Percentiles rank a stretch among this genome's conserved stretches.
Evolutionary conservation across 2,888 invertebrate species (phyloP).

Genomic region (Plebejus anna): DNA sequence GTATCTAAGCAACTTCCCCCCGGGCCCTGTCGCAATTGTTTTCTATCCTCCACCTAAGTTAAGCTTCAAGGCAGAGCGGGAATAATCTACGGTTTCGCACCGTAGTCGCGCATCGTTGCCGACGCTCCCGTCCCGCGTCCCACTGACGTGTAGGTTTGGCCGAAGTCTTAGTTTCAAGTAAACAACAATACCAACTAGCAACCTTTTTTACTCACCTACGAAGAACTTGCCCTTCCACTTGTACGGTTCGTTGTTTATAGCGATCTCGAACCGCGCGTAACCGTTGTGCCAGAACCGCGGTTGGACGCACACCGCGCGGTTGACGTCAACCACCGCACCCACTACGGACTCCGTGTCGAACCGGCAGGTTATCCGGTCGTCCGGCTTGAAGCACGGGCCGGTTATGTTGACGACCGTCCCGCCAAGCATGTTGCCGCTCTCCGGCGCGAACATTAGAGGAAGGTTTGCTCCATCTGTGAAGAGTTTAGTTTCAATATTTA

Average conservation of each 20-base stretch:
- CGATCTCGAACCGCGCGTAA: slow-evolving; percentile 91
- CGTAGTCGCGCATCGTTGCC: too few relatives aligned
- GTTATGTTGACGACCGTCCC: slow-evolving; percentile 98
- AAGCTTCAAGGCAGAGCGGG: too few relatives aligned
- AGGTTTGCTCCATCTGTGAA: slow-evolving; percentile 87
- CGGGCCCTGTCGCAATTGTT: too few relatives aligned
- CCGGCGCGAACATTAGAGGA: slow-evolving; percentile 93
- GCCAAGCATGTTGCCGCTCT: slow-evolving; percentile 98
- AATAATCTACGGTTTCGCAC: too few relatives aligned
- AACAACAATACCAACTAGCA: background rate
- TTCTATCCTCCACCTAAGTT: too few relatives aligned
- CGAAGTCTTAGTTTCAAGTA: too few relatives aligned
- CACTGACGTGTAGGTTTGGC: too few relatives aligned
- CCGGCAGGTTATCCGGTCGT: slow-evolving; percentile 88
- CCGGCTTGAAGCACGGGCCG: slow-evolving; percentile 93
- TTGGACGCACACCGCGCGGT: slow-evolving; percentile 93
- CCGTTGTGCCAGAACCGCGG: slow-evolving; percentile 93
- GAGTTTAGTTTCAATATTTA: background rate
- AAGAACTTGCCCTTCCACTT: slow-evolving; percentile 95
- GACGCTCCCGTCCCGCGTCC: too few relatives aligned
- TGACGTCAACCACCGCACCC: slow-evolving; percentile 87
- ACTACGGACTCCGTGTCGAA: slow-evolving; percentile 90
- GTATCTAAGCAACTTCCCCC: too few relatives aligned
- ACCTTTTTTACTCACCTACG: slow-evolving; percentile 83
- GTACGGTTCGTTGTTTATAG: slow-evolving; percentile 89